Conservation (phyloP, 2,888 invertebrate species). For the Esperia sulphurella region DNA sequence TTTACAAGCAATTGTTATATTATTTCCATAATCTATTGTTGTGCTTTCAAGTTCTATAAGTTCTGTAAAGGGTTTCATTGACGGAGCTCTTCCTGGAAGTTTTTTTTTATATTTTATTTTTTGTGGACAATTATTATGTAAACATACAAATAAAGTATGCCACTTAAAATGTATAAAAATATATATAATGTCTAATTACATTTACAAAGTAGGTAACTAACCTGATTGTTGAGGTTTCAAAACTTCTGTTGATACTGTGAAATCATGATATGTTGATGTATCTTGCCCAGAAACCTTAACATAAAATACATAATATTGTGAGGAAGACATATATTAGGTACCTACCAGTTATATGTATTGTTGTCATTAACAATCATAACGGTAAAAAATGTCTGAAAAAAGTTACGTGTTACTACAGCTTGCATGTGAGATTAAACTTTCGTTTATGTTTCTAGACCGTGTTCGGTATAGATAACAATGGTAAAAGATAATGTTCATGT, state of each 20-base stretch:
- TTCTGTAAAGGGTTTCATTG: constrained; percentile 29
- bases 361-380: no score
- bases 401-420: no score
- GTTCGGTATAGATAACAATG: not conserved
- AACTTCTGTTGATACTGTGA: constrained; percentile 25
- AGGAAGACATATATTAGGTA: no score
- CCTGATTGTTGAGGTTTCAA: constrained; percentile 33
- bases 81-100: constrained; percentile 20
- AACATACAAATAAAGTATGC: no score
- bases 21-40: constrained; percentile 34
- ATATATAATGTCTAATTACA: not conserved
- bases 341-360: no score
- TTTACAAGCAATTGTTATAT: constrained; percentile 45
- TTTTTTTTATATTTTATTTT: no score
- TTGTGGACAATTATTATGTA: no score
- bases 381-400: not conserved
- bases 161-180: no score
- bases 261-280: constrained; percentile 17
- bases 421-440: no score
- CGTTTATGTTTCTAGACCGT: no score
- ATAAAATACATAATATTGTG: not conserved
- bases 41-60: constrained; percentile 29
- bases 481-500: no score
- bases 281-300: constrained; percentile 40
- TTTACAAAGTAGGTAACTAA: constrained; percentile 14